Conservation (phyloP, 2,797 vertebrate species). For the Cryptoblepharus egeriae region DNA sequence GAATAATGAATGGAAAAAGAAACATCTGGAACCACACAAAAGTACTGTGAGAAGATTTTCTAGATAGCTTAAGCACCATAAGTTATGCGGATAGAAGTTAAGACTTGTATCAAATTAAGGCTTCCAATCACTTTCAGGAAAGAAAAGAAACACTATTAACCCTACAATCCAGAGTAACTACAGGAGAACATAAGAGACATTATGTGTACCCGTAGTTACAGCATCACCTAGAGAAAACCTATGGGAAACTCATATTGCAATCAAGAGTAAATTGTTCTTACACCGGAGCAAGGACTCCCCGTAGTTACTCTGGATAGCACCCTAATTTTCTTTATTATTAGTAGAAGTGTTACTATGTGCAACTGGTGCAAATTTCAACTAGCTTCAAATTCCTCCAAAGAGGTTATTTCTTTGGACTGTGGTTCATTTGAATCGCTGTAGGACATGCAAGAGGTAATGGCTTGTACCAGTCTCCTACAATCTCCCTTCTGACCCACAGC, state of each 20-base stretch:
- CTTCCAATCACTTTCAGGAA: background rate
- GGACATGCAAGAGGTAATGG: background rate
- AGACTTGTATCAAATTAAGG: background rate
- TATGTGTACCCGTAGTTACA: no score
- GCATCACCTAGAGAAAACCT: no score
- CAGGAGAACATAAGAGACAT: no score
- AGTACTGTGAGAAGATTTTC: background rate
- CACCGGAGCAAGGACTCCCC: no score
- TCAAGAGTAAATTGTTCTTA: no score
- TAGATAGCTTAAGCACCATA: background rate
- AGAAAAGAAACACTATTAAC: background rate
- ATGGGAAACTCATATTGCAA: no score
- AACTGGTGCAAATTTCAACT: background rate
- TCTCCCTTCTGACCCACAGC: background rate
- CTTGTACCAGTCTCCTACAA: background rate
- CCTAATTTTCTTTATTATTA: conserved; percentile 4
- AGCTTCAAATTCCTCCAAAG: background rate
- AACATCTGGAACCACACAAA: background rate
- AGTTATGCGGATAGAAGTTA: background rate
- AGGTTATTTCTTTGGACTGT: background rate
- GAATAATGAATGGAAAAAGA: background rate
- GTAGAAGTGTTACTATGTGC: background rate
- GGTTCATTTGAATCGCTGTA: background rate
- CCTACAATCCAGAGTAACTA: no score
- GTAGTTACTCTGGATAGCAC: no score